Evolutionary conservation across 1,140 invertebrate genomes (phyloP).

Genomic region (Polyergus mexicanus): DNA sequence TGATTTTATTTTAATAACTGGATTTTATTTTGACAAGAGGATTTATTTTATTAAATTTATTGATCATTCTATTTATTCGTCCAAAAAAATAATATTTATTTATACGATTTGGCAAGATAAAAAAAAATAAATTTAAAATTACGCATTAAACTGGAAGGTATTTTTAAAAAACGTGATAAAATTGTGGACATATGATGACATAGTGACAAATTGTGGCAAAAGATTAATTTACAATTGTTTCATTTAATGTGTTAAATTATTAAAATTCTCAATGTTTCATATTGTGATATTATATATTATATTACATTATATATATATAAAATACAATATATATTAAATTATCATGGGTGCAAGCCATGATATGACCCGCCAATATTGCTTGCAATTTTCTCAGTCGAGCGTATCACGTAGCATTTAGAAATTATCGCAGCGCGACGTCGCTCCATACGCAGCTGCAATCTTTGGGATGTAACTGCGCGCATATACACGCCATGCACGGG

Average conservation of each 20-base stretch:
- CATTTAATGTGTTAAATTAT: neutral
- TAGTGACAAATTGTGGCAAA: neutral
- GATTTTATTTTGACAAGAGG: neutral
- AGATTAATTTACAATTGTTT: neutral
- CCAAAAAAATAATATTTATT: neutral
- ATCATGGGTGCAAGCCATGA: neutral
- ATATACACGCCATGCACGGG: slow-evolving; percentile 64
- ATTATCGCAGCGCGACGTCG: slow-evolving; percentile 49
- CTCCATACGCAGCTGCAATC: slow-evolving; percentile 65
- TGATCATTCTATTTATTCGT: neutral
- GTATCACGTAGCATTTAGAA: slow-evolving; percentile 64
- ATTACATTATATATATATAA: no score
- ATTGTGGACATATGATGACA: neutral
- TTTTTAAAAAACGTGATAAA: no score
- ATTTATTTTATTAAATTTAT: neutral
- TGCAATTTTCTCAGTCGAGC: slow-evolving; percentile 48
- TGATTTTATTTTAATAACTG: neutral
- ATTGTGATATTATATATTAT: neutral
- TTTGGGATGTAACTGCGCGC: slow-evolving; percentile 62
- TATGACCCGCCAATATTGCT: slow-evolving; percentile 28
- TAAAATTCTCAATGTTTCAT: slow-evolving; percentile 5
- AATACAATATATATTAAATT: neutral
- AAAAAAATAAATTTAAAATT: slow-evolving; percentile 3
- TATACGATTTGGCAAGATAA: neutral
- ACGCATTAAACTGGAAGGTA: neutral